Conservation (phyloP, 1,140 invertebrate genomes). For the Idris sp. region DNA sequence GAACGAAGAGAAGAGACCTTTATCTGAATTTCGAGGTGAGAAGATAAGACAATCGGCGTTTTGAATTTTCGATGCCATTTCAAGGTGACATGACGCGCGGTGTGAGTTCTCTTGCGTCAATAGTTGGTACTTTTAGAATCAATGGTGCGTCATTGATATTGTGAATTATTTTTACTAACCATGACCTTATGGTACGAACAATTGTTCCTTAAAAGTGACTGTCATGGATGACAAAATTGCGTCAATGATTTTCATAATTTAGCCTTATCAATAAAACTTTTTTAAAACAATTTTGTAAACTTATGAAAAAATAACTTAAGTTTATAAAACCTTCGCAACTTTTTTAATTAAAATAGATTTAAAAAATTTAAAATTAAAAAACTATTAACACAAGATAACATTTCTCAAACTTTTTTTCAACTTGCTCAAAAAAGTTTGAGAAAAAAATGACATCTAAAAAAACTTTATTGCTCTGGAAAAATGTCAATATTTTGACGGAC, state of each 20-base stretch:
- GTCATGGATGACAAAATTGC: no score
- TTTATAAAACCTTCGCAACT: no score
- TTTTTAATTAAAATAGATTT: no score
- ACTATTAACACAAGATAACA: no score
- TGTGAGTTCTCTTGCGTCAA: slow-evolving; percentile 52
- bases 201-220: slow-evolving; percentile 13
- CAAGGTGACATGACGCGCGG: slow-evolving; percentile 51
- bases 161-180: slow-evolving; percentile 63
- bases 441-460: slow-evolving; percentile 15
- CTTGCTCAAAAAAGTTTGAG: no score
- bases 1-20: slow-evolving; percentile 40
- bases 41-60: slow-evolving; percentile 55
- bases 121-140: slow-evolving; percentile 41
- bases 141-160: slow-evolving; percentile 45
- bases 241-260: no score
- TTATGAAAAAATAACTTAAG: no score
- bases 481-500: slow-evolving; percentile 47
- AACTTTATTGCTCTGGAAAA: slow-evolving; percentile 2
- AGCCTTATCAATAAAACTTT: no score
- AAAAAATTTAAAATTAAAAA: no score
- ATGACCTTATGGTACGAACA: slow-evolving; percentile 59
- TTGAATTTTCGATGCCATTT: slow-evolving; percentile 54
- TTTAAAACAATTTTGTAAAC: no score
- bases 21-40: slow-evolving; percentile 52
- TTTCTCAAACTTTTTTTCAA: no score